Conservation (phyloP, 2,113 vertebrate genomes). For the Pedionomus torquatus region DNA sequence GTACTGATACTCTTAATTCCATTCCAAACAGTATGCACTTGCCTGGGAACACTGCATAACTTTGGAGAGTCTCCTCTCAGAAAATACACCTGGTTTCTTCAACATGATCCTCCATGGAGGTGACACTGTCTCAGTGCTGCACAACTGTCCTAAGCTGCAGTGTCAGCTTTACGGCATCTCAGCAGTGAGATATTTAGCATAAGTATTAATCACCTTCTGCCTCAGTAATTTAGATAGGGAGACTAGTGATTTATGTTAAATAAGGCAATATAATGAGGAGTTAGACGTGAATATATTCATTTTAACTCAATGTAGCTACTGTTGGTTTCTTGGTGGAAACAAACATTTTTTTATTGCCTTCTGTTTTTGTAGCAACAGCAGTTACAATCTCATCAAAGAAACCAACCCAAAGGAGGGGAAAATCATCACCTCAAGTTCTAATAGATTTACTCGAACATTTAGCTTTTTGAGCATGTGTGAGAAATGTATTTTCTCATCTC, state of each 20-base stretch:
- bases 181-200: not conserved
- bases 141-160: not conserved
- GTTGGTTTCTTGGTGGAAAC: not conserved
- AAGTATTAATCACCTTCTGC: not conserved
- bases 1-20: not conserved
- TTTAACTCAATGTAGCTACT: not conserved
- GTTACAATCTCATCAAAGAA: not conserved
- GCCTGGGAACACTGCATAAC: not conserved
- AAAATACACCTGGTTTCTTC: not conserved
- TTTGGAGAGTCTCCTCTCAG: not conserved
- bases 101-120: not conserved
- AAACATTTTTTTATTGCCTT: not conserved
- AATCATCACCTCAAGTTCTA: not conserved
- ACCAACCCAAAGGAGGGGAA: not conserved
- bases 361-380: not conserved
- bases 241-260: not conserved
- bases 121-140: not conserved
- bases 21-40: not conserved
- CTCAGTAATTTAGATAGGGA: not conserved
- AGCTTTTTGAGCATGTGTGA: not conserved
- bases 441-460: not conserved
- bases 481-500: not conserved
- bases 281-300: rapidly evolving
- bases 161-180: not conserved
- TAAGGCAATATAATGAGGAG: not conserved